Conservation (phyloP, 2,888 invertebrate genomes). For the Trissonchulus latispiculum region DNA sequence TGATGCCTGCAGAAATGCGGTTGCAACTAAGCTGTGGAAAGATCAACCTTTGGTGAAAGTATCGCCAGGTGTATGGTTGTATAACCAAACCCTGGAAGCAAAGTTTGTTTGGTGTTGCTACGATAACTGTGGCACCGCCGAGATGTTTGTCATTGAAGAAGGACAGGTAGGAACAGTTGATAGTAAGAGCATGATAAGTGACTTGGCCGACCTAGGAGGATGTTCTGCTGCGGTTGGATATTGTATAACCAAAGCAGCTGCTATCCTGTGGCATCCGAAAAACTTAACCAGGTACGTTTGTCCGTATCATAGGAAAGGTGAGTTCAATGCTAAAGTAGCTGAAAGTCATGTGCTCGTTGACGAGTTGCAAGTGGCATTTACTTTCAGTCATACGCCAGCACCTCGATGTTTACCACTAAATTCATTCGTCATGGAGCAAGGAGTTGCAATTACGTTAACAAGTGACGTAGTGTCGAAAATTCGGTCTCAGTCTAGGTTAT, state of each 20-base stretch:
- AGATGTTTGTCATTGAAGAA: not conserved
- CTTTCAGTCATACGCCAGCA: not conserved
- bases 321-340: not conserved
- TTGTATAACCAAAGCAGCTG: not conserved
- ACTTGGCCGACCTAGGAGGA: not conserved
- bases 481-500: not conserved
- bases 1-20: too few species aligned
- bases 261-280: not conserved
- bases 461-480: not conserved
- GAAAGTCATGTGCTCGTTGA: conserved; percentile 8
- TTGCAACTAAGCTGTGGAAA: too few species aligned
- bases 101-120: conserved; percentile 2
- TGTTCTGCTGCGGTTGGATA: not conserved
- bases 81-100: not conserved
- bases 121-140: not conserved
- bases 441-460: not conserved
- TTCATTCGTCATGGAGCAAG: not conserved
- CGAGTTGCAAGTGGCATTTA: not conserved
- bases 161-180: conserved; percentile 3
- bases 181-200: not conserved
- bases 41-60: not conserved
- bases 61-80: not conserved
- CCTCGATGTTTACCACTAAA: not conserved
- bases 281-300: not conserved
- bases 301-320: not conserved